Percentiles rank a stretch among this genome's conserved stretches.
phyloP scores from a whole-genome alignment of 1,140 invertebrate species.

The Grapholita molesta region DNA sequence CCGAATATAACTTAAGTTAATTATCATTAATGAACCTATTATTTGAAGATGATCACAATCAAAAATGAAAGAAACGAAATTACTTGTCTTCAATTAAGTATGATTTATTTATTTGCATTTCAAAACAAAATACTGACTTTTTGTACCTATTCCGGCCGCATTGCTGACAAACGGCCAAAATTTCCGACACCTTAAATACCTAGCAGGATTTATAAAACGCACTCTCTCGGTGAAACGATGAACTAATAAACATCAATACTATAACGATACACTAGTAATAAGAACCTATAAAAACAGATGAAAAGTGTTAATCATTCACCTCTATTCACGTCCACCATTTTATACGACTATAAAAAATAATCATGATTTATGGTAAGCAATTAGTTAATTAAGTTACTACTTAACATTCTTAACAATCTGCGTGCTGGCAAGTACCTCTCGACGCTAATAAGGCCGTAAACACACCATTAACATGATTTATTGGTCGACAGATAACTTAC shows the following conservation, averaged over 20 bases:
- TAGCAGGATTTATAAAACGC: too few species aligned
- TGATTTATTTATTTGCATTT: too few species aligned
- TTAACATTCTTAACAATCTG: conserved; percentile 14
- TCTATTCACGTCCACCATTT: not conserved
- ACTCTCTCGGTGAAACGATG: not conserved
- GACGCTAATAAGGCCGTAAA: conserved; percentile 19
- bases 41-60: too few species aligned
- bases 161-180: not conserved
- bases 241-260: not conserved
- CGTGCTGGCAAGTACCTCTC: not conserved
- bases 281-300: not conserved
- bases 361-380: conserved; percentile 7
- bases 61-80: too few species aligned
- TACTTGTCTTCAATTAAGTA: too few species aligned
- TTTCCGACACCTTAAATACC: conserved; percentile 13
- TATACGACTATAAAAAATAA: not conserved
- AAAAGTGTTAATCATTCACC: not conserved
- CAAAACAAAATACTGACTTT: too few species aligned
- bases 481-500: conserved; percentile 16
- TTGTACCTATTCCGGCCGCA: too few species aligned
- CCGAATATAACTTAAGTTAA: too few species aligned
- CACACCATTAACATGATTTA: conserved; percentile 20
- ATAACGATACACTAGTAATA: not conserved
- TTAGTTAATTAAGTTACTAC: conserved; percentile 15
- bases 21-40: too few species aligned